Conservation (phyloP, 2,113 vertebrate species). For the Procavia capensis region DNA sequence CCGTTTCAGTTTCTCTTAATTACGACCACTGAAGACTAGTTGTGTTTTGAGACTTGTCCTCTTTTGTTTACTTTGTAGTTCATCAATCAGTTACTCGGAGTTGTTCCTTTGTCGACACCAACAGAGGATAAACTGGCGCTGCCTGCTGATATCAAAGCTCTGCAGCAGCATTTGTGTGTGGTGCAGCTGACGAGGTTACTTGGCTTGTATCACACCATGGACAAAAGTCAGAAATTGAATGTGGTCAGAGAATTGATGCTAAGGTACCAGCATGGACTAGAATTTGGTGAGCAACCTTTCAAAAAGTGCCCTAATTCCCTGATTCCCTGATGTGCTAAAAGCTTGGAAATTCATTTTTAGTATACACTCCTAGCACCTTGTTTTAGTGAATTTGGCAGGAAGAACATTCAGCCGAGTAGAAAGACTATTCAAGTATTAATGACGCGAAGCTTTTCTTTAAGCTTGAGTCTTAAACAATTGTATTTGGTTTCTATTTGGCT, state of each 20-base stretch:
- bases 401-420: neutral
- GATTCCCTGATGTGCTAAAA: neutral
- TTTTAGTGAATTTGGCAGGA: neutral
- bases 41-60: slow-evolving; percentile 39
- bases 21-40: neutral
- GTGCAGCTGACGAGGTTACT: slow-evolving; percentile 94
- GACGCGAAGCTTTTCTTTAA: neutral
- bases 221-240: slow-evolving; percentile 89
- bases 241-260: slow-evolving; percentile 92
- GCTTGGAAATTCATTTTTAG: neutral
- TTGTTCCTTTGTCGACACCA: slow-evolving; percentile 88
- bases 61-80: slow-evolving; percentile 87
- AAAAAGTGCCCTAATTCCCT: neutral
- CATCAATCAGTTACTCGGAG: slow-evolving; percentile 92
- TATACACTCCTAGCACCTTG: neutral
- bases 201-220: slow-evolving; percentile 93
- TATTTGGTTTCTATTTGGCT: neutral
- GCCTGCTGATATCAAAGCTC: slow-evolving; percentile 92
- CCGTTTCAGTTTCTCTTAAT: slow-evolving; percentile 28
- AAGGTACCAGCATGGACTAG: slow-evolving; percentile 94
- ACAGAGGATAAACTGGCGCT: slow-evolving; percentile 88
- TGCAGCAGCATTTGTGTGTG: slow-evolving; percentile 97
- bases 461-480: neutral
- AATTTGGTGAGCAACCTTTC: slow-evolving; percentile 91
- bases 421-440: neutral